Evolutionary conservation across 2,888 invertebrate species (phyloP).

Genomic region (Amblyjoppa proteus): DNA sequence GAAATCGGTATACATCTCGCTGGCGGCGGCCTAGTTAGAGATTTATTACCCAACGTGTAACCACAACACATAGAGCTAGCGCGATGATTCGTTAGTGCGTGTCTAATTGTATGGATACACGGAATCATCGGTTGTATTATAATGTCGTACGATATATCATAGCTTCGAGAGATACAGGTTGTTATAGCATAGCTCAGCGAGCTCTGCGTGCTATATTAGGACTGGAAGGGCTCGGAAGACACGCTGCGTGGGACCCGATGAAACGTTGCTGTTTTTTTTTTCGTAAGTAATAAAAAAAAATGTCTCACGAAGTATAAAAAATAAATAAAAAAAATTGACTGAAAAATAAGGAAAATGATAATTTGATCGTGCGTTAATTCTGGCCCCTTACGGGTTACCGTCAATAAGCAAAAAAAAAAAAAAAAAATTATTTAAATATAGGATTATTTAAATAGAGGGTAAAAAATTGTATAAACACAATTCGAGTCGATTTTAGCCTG

Average conservation of each 20-base stretch:
- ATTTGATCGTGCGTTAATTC: not conserved
- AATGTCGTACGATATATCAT: conserved; percentile 2
- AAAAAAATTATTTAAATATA: not conserved
- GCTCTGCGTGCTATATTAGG: not conserved
- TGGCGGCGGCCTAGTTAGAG: conserved; percentile 57
- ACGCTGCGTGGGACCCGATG: conserved; percentile 1
- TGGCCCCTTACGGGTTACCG: too few species aligned
- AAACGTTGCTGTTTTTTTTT: not conserved
- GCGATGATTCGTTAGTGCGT: conserved; percentile 34
- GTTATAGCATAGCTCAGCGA: not conserved
- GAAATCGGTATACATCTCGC: conserved; percentile 55
- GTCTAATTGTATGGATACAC: conserved; percentile 28
- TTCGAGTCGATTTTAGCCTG: not conserved
- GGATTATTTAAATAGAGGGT: not conserved
- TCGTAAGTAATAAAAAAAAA: not conserved
- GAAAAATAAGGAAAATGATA: not conserved
- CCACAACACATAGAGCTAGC: conserved; percentile 5
- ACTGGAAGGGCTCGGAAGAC: not conserved
- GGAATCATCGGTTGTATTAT: conserved; percentile 7
- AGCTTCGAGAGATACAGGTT: not conserved
- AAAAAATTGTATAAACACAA: not conserved
- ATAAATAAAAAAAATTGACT: not conserved
- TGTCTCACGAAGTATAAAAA: too few species aligned
- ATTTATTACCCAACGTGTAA: conserved; percentile 58
- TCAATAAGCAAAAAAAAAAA: not conserved